phyloP scores from a whole-genome alignment of 2,113 vertebrate genomes.

The Eonycteris spelaea region DNA sequence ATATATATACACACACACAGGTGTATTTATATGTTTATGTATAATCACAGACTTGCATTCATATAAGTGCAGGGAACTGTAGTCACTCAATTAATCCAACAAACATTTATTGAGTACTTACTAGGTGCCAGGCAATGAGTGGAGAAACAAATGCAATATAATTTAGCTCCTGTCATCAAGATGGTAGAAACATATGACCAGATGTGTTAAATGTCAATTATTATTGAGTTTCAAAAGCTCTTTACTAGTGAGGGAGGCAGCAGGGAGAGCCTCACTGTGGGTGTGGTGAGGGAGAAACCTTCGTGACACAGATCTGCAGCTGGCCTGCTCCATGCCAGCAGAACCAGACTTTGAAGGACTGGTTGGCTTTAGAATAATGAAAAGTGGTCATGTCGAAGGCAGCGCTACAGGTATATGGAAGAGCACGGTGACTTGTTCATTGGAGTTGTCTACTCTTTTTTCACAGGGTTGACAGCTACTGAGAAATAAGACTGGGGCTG shows the following conservation, averaged over 20 bases:
- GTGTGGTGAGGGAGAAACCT: neutral
- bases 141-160: neutral
- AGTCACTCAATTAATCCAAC: neutral
- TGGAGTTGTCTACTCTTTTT: neutral
- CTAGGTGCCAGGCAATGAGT: neutral
- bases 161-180: neutral
- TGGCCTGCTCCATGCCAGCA: neutral
- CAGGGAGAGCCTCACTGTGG: neutral
- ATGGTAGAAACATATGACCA: neutral
- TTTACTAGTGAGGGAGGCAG: neutral
- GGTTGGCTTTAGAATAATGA: neutral
- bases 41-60: neutral
- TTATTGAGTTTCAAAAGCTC: neutral
- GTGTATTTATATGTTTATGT: neutral
- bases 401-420: fast-evolving
- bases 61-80: neutral
- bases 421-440: no score
- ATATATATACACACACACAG: neutral
- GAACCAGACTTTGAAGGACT: neutral
- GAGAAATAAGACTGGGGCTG: neutral
- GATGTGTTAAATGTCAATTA: neutral
- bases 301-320: neutral
- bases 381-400: neutral
- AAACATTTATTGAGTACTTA: neutral
- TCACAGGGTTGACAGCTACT: neutral